phyloP scores from a whole-genome alignment of 23 tunicate genomes.

The Halocynthia aurantium region DNA sequence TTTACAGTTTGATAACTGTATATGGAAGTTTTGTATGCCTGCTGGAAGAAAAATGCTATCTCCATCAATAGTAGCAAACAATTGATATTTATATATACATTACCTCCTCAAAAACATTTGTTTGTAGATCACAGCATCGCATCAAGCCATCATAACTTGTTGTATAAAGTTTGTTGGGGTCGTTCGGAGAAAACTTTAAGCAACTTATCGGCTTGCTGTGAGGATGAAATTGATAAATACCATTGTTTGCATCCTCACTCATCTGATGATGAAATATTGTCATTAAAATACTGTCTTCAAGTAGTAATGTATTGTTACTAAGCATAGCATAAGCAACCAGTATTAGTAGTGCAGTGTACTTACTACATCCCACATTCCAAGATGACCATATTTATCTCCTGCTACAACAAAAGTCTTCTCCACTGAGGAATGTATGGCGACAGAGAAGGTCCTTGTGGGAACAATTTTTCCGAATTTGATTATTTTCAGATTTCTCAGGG shows the following conservation, averaged over 20 bases:
- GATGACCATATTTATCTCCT: slow-evolving; percentile 26
- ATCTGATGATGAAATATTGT: not conserved
- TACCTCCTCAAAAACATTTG: slow-evolving; percentile 35
- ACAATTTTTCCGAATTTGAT: too few relatives aligned
- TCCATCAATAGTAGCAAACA: not conserved
- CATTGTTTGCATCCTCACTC: slow-evolving; percentile 24
- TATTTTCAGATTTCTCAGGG: too few relatives aligned
- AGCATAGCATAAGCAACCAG: not conserved
- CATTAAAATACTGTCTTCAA: too few relatives aligned
- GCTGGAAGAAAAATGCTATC: too few relatives aligned
- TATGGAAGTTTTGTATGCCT: too few relatives aligned
- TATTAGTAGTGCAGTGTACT: not conserved
- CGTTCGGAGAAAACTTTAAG: slow-evolving; percentile 11
- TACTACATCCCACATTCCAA: slow-evolving; percentile 30
- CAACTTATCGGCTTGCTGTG: slow-evolving; percentile 7
- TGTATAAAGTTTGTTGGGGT: slow-evolving; percentile 13
- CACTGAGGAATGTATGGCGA: slow-evolving; percentile 21
- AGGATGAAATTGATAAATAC: slow-evolving; percentile 28
- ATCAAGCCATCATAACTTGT: slow-evolving; percentile 32
- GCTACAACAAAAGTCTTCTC: slow-evolving; percentile 26
- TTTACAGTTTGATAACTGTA: too few relatives aligned
- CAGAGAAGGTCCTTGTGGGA: not conserved
- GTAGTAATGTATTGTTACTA: too few relatives aligned
- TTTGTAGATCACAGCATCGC: slow-evolving; percentile 30
- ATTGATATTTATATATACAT: not conserved